Evolutionary conservation across 2,113 vertebrate genomes (phyloP), one percentile per base, ranked within the genome.

Genomic region (Pluvianellus socialis): DNA sequence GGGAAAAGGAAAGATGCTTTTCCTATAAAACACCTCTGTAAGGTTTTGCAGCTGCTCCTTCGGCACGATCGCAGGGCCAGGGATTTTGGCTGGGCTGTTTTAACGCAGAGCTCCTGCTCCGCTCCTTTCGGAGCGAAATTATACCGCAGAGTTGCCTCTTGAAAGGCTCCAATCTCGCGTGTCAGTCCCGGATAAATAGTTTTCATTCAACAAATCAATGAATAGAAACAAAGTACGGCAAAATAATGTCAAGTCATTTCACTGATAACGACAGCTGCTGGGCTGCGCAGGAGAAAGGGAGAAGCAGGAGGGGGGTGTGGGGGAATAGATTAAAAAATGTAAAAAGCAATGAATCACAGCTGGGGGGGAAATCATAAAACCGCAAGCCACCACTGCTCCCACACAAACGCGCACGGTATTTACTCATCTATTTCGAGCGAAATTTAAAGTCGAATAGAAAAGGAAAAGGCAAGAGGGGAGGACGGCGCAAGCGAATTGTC

Each of bases 151-250:
- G 80, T 83, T 88, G 63, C 75, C 38, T 83, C 86, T 73, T 88
- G 77, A 86, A 92, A 91, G 82, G 91, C 90, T 97, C 87, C 88
- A 88, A 88, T 87, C 94, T 77, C 24, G 0, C 1, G 3, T 76
- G 79, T 82, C 91, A 77, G 88, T 59, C 47, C 90, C 12, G 6
- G 88, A 96, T 93, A 96, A 96, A 96, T 88, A 91, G 94, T 97
- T 97, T 97, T 92, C 96, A 92, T 97, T 97, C 96, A 96, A 96
- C 94, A 95, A 94, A 97, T 97, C 95, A 92, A 94, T 92, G 96
- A 94, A 96, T 68, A 97, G 96, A 96, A 96, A 95, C 96, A 92
- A 90, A 92, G 87, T 92, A 82, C 32, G 13, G 96, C 76, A 93
- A 90, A 94, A 90, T 93, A 97, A 93, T 30, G 81, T 90, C 87